Conservation (phyloP, 2,113 vertebrate genomes). For the Dromiciops gliroides region DNA sequence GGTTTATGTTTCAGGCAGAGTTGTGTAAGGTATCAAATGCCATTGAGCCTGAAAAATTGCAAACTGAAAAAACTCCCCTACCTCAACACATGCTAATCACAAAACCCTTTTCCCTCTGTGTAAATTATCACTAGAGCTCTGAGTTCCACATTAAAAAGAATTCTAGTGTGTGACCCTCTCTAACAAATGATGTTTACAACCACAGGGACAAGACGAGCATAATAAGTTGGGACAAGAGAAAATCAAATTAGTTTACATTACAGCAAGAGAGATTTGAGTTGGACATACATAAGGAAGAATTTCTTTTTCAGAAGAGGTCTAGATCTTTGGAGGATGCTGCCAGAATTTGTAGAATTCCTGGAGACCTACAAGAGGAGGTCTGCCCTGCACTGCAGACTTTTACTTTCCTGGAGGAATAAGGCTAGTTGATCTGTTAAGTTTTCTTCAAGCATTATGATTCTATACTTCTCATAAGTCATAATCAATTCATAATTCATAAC, state of each 20-base stretch:
- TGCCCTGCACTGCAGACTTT: not conserved
- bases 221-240: not conserved
- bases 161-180: constrained; percentile 16
- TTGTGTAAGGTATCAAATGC: constrained; percentile 1
- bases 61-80: not conserved
- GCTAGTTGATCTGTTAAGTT: constrained; percentile 20
- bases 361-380: not conserved
- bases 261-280: not conserved
- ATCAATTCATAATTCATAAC: not conserved
- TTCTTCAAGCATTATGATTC: not conserved
- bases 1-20: constrained; percentile 11
- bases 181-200: constrained; percentile 22
- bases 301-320: not conserved
- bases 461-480: constrained; percentile 20
- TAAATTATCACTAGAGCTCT: constrained; percentile 2
- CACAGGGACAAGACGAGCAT: not conserved
- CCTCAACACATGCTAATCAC: not conserved
- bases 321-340: not conserved
- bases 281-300: not conserved
- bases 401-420: constrained; percentile 16
- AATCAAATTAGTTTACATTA: not conserved
- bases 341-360: not conserved
- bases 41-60: not conserved
- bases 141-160: not conserved
- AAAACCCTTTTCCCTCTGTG: not conserved